Base-by-base conservation (phyloP, 2,888 invertebrate genomes). In the Clitarchus hookeri region DNA sequence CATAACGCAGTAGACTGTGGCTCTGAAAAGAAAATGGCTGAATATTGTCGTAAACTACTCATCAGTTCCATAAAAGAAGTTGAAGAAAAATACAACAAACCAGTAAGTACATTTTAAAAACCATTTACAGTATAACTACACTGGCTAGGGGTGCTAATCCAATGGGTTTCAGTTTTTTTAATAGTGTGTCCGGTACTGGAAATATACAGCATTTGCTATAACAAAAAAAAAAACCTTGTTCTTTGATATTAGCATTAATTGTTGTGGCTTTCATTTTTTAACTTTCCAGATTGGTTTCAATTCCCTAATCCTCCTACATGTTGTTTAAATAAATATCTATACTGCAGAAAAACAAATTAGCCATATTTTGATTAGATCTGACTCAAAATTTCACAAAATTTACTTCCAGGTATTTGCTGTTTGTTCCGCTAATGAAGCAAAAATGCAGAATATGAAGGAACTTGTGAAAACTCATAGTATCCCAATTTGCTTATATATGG, bases 381-480 rank as follows among this genome's bases (percentile, higher is more conserved):
- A 65, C 65, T 65, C 6, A 16, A 65, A 16, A 65, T 65, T 65
- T 65, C 23, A 6, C 23, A 19, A 65, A 65, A 65, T 65, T 65
- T 65, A 65, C 16, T 65, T 65, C 6, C 65, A 16, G 65, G 65
- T 65, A 65, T 65, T 65, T 65, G 11, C 65, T 9, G 65, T 65
- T 65, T 65, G 19, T 19, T 19, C 65, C 6, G 65, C 6, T 65
- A 65, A 65, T 19, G 65, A 65, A 23, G 65, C 65, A 65, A 65
- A 65, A 65, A 65, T 65, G 65, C 19, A 65, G 65, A 65, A 65
- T 16, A 65, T 65, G 65, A 65, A 65, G 65, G 65, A 65, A 65
- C 65, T 65, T 13, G 65, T 65, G 11, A 65, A 65, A 65, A 65
- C 65, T 19, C 65, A n/a, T n/a, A 65, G 65, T 65, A 65, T 65